A percentile compares a stretch with the other conserved stretches of the same genome.
phyloP scores from a whole-genome alignment of 2,888 invertebrate species.

The Dasysyrphus albostriatus region DNA sequence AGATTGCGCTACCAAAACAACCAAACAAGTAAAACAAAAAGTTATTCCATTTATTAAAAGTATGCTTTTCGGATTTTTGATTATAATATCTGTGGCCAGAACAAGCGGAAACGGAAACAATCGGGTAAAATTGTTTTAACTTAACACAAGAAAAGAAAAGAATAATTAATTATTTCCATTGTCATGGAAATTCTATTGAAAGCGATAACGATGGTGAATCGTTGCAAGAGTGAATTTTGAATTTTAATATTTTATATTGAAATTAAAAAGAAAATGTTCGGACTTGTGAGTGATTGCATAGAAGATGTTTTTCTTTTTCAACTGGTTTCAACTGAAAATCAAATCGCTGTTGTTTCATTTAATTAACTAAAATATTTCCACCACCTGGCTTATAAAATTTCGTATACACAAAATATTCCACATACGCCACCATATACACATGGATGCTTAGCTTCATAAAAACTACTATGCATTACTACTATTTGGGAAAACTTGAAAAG shows the following conservation, averaged over 20 bases:
- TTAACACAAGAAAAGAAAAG: conserved; percentile 37
- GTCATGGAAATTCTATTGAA: conserved; percentile 2
- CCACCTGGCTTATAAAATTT: too few species aligned
- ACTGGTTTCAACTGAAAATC: too few species aligned
- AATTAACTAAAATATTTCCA: too few species aligned
- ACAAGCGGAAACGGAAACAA: conserved; percentile 5
- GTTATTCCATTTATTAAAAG: conserved; percentile 1
- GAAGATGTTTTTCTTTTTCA: too few species aligned
- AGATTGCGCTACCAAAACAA: conserved; percentile 47
- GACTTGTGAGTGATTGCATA: not conserved
- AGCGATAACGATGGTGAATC: not conserved
- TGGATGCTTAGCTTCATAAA: too few species aligned
- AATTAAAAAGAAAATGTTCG: not conserved
- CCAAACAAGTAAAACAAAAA: conserved; percentile 6
- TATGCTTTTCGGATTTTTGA: conserved; percentile 5
- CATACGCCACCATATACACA: too few species aligned
- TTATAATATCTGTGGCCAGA: conserved; percentile 1
- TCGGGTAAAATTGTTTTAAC: conserved; percentile 48
- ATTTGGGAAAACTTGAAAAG: too few species aligned
- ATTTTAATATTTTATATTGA: conserved; percentile 1
- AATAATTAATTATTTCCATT: conserved; percentile 49
- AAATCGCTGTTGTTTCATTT: too few species aligned
- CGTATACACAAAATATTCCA: too few species aligned
- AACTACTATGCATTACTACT: too few species aligned
- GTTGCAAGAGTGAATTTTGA: not conserved